Evolutionary conservation across 2,888 invertebrate species (phyloP).

Genomic region (Phoenoteleia sp.): DNA sequence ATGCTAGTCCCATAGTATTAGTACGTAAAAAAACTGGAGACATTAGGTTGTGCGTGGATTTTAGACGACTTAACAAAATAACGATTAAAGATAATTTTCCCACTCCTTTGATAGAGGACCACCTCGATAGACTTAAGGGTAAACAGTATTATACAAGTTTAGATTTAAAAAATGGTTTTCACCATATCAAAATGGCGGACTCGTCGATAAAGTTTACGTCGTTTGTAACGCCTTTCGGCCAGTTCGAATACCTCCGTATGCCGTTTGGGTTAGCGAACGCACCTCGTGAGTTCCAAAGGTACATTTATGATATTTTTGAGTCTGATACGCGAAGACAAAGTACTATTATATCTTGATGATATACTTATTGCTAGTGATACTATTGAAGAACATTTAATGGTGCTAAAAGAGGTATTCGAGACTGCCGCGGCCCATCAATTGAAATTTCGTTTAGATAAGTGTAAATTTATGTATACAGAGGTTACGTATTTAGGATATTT

Average conservation of each 20-base stretch:
- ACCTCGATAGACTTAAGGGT: background rate
- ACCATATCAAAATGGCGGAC: constrained; percentile 1
- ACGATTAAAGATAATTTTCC: constrained; percentile 10
- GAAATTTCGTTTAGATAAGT: constrained; percentile 5
- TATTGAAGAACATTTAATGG: background rate
- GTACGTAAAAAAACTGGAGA: constrained; percentile 2
- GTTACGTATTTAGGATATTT: constrained; percentile 7
- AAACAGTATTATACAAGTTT: background rate
- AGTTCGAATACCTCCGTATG: constrained; percentile 2
- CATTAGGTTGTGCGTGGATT: constrained; percentile 3
- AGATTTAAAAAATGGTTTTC: background rate
- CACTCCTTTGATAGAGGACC: constrained; percentile 14
- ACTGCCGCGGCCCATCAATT: background rate
- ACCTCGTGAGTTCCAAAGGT: background rate
- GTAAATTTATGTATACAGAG: constrained; percentile 6
- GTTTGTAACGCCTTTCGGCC: constrained; percentile 6
- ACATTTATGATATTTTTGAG: background rate
- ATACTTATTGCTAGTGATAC: background rate
- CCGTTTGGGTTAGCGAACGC: constrained; percentile 7
- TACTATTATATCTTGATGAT: background rate
- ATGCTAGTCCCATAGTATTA: constrained; percentile 1
- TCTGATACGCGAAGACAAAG: background rate
- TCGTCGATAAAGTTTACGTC: background rate
- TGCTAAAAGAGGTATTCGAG: background rate
- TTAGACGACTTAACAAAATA: background rate